These are phyloP conservation scores for Chrysopilus asiliformis DNA, from an alignment of 2,888 invertebrate species.

Conservation along the genomic window DNA sequence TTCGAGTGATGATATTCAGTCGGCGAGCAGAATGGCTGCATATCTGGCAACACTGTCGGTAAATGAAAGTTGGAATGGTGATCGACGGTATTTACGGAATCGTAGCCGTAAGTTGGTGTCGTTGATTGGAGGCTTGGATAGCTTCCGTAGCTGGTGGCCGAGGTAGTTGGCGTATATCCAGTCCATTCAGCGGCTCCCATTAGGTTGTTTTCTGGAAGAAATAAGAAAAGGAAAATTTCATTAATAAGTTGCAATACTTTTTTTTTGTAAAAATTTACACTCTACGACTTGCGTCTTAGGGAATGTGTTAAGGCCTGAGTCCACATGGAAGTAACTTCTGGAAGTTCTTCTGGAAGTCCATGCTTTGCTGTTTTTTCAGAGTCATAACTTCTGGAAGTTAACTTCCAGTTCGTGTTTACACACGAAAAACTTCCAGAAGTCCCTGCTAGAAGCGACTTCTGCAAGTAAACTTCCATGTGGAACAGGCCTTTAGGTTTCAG, in stretches of 20 bases:
- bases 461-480: no score
- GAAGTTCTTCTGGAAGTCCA: no score
- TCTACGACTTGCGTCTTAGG: no score
- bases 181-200: slow-evolving; percentile 51
- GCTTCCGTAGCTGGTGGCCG: slow-evolving; percentile 39
- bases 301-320: no score
- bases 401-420: no score
- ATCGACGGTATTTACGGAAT: slow-evolving; percentile 24
- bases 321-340: no score
- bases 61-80: slow-evolving; percentile 44
- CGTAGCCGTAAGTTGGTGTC: slow-evolving; percentile 40
- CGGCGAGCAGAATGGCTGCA: slow-evolving; percentile 37
- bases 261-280: no score
- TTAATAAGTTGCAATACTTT: not conserved
- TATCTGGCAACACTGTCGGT: slow-evolving; percentile 44
- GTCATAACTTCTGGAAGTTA: no score
- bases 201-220: slow-evolving; percentile 43
- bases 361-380: no score
- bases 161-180: slow-evolving; percentile 39
- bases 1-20: slow-evolving; percentile 34
- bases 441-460: no score
- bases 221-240: slow-evolving; percentile 7
- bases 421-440: no score
- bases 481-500: no score
- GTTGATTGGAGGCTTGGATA: slow-evolving; percentile 42